These are phyloP conservation scores for Halictus ligatus DNA, from an alignment of 2,888 invertebrate species.

Conservation along the genomic window DNA sequence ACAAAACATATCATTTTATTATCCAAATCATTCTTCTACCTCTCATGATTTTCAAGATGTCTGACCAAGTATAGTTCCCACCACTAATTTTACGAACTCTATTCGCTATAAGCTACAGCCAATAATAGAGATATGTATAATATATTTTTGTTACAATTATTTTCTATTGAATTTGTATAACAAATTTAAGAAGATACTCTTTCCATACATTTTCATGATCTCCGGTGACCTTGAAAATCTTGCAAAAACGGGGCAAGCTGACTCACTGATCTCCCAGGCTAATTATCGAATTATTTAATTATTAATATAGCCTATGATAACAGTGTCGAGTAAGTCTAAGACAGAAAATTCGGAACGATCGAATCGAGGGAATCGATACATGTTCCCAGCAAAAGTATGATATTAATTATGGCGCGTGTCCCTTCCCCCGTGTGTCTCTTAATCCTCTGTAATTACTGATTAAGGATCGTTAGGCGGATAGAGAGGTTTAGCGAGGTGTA, in stretches of 20 bases:
- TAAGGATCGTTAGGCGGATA: constrained; percentile 46
- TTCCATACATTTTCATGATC: background rate
- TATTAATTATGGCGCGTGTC: constrained; percentile 29
- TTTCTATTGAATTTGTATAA: too few relatives aligned
- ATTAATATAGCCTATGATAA: background rate
- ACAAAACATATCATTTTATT: too few relatives aligned
- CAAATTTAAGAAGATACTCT: too few relatives aligned
- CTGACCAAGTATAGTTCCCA: background rate
- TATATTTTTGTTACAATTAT: too few relatives aligned
- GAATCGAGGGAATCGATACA: constrained; percentile 8
- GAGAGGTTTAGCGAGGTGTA: constrained; percentile 8
- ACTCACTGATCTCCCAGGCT: background rate
- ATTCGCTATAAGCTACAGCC: background rate
- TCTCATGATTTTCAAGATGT: background rate
- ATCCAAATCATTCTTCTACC: too few relatives aligned
- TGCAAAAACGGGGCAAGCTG: background rate
- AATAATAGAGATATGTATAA: too few relatives aligned
- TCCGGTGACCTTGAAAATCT: background rate
- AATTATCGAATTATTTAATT: background rate
- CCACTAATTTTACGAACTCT: background rate
- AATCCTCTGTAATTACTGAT: constrained; percentile 39
- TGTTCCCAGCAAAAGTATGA: background rate
- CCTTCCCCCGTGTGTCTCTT: constrained; percentile 34
- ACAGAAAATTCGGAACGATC: background rate
- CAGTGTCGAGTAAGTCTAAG: background rate